Percentiles rank a stretch among this genome's conserved stretches.
These are phyloP conservation scores for Cynaeus angustus DNA, from an alignment of 2,888 invertebrate species.

Conservation along the genomic window DNA sequence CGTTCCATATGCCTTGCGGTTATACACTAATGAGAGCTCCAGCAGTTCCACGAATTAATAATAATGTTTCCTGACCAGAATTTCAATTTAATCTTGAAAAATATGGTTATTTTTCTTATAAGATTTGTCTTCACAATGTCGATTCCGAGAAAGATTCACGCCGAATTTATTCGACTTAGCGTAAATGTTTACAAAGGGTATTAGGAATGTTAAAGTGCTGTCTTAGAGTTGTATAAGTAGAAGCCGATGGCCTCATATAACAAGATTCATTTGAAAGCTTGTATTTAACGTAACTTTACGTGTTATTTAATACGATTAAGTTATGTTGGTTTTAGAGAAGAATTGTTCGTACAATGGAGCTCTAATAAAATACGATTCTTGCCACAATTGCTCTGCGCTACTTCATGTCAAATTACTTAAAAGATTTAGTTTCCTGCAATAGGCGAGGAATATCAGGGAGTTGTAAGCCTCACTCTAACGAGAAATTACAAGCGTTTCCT, in stretches of 20 bases:
- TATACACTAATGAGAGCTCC: background rate
- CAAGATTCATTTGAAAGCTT: slow-evolving; percentile 9
- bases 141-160: slow-evolving; percentile 6
- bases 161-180: slow-evolving; percentile 10
- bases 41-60: background rate
- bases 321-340: slow-evolving; percentile 13
- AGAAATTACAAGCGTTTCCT: slow-evolving; percentile 15
- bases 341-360: slow-evolving; percentile 12
- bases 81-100: no score
- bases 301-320: slow-evolving; percentile 24
- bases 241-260: background rate
- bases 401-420: slow-evolving; percentile 24
- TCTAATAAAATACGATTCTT: slow-evolving; percentile 10
- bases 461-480: background rate
- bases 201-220: slow-evolving; percentile 14
- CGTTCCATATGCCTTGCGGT: background rate
- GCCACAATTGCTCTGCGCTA: slow-evolving; percentile 8
- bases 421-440: slow-evolving; percentile 17
- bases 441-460: slow-evolving; percentile 22
- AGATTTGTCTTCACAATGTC: background rate
- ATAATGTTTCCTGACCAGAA: no score
- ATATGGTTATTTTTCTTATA: no score
- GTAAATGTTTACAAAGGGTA: slow-evolving; percentile 20
- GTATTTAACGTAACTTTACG: background rate
- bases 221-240: slow-evolving; percentile 15